phyloP scores from a whole-genome alignment of 1,140 invertebrate genomes.

The Goniozus legneri region DNA sequence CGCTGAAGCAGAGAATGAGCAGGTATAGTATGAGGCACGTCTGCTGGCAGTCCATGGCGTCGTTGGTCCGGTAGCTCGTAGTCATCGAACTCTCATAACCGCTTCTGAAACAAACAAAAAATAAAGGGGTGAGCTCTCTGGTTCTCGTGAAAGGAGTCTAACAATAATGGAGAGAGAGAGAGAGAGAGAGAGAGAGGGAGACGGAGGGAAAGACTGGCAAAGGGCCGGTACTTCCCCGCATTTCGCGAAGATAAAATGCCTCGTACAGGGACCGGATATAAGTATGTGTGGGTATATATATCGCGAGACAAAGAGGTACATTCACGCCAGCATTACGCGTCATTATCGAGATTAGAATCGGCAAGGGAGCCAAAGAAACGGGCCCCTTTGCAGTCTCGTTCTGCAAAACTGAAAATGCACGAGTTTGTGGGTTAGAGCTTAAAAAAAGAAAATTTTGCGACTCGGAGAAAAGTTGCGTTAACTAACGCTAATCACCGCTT shows the following conservation, averaged over 20 bases:
- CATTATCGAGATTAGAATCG: conserved; percentile 57
- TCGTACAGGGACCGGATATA: conserved; percentile 31
- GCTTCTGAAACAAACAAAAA: conserved; percentile 36
- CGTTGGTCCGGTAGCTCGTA: conserved; percentile 36
- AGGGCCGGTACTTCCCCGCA: conserved; percentile 28
- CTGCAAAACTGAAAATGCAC: too few species aligned
- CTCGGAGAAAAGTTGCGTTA: too few species aligned
- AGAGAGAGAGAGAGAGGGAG: conserved; percentile 5
- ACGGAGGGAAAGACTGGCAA: conserved; percentile 24
- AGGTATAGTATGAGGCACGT: conserved; percentile 44
- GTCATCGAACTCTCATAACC: conserved; percentile 54
- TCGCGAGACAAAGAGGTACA: conserved; percentile 51
- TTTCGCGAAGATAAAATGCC: conserved; percentile 42
- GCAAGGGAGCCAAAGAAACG: too few species aligned
- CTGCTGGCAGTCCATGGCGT: conserved; percentile 46
- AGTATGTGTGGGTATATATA: conserved; percentile 32
- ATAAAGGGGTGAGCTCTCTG: too few species aligned
- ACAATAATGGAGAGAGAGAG: not conserved
- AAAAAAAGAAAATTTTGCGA: too few species aligned
- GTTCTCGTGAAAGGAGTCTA: too few species aligned
- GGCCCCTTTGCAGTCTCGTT: too few species aligned
- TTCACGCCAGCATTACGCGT: conserved; percentile 55
- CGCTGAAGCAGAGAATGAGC: conserved; percentile 37
- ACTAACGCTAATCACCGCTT: too few species aligned
- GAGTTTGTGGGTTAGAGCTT: too few species aligned